Evolutionary conservation across 2,888 invertebrate species (phyloP).

Genomic region (Pandemis heparana): DNA sequence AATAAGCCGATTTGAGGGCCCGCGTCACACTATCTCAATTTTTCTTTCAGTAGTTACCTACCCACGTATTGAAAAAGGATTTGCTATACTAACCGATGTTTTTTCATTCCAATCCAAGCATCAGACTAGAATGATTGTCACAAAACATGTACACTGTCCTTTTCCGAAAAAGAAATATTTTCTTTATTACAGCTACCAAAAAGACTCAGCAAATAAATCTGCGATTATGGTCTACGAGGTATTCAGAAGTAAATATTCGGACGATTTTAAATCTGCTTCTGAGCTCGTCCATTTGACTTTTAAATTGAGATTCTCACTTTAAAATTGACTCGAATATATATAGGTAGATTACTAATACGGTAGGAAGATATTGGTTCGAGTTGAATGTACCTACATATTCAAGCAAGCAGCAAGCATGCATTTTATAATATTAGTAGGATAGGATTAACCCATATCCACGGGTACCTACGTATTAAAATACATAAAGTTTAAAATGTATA

Average conservation of each 20-base stretch:
- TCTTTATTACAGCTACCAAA: neutral
- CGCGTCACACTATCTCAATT: constrained; percentile 55
- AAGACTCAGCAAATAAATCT: neutral
- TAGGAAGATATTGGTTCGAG: constrained; percentile 41
- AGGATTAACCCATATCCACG: no score
- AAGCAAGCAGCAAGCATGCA: no score
- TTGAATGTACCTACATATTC: constrained; percentile 48
- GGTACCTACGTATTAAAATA: no score
- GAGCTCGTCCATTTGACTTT: constrained; percentile 61
- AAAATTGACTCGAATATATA: constrained; percentile 50
- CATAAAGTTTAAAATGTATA: no score
- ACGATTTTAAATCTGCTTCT: constrained; percentile 44
- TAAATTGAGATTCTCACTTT: constrained; percentile 58
- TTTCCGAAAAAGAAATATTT: neutral
- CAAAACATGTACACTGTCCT: constrained; percentile 1
- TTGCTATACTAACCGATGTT: constrained; percentile 22
- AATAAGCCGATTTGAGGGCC: constrained; percentile 43
- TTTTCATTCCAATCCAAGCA: constrained; percentile 15
- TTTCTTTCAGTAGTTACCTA: constrained; percentile 52
- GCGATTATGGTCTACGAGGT: constrained; percentile 26
- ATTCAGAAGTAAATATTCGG: constrained; percentile 28
- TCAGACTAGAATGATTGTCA: neutral
- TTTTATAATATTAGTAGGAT: no score
- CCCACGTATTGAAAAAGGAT: constrained; percentile 40
- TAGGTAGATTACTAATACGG: constrained; percentile 1